Evolutionary conservation across 2,797 vertebrate genomes (phyloP).

Genomic region (Hipposideros larvatus): DNA sequence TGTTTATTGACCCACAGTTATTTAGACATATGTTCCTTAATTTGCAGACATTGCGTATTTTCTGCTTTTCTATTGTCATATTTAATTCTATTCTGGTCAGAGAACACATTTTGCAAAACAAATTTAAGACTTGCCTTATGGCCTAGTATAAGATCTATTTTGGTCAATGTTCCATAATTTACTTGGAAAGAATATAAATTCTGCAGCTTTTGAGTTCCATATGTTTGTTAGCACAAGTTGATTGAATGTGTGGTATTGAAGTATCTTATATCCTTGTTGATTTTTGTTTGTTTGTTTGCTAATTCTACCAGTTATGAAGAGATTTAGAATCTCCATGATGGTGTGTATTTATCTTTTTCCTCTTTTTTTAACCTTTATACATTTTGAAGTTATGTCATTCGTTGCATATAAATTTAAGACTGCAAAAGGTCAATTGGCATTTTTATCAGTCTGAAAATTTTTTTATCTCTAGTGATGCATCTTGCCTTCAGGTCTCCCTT

Average conservation of each 20-base stretch:
- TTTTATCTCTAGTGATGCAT: not conserved
- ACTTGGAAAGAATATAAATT: not conserved
- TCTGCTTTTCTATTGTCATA: not conserved
- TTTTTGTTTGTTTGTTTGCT: not conserved
- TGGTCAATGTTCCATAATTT: not conserved
- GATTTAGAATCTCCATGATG: not conserved
- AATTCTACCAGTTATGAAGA: not conserved
- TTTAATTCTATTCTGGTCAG: not conserved
- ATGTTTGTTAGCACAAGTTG: not conserved
- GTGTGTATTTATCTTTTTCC: not conserved
- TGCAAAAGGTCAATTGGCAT: not conserved
- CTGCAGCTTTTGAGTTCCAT: not conserved
- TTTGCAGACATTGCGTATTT: not conserved
- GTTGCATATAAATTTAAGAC: not conserved
- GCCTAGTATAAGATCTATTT: not conserved
- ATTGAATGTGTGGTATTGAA: not conserved
- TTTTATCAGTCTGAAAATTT: slow-evolving; percentile 5
- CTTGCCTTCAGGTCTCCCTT: not conserved
- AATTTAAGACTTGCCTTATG: not conserved
- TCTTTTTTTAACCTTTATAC: not conserved
- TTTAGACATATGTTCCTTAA: not conserved
- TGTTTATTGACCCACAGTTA: not conserved
- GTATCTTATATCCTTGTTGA: not conserved
- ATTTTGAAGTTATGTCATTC: not conserved
- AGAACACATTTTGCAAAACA: not conserved